phyloP scores from a whole-genome alignment of 2,797 vertebrate genomes.

The Bradypodion pumilum region DNA sequence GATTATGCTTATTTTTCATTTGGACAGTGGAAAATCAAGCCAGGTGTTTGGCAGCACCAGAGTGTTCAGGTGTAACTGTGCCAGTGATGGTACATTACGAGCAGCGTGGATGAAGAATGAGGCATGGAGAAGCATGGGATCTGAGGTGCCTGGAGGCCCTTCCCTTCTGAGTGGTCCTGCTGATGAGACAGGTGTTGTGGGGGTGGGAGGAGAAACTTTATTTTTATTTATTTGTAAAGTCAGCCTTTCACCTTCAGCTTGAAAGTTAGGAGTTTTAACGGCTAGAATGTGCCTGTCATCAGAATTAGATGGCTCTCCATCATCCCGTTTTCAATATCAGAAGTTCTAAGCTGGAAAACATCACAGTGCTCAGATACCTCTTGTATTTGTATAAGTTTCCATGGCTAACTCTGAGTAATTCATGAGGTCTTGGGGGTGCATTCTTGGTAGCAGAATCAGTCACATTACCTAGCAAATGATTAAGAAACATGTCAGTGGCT shows the following conservation, averaged over 20 bases:
- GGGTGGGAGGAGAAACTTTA: slow-evolving; percentile 71
- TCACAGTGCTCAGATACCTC: not conserved
- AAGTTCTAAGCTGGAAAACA: not conserved
- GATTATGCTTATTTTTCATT: slow-evolving; percentile 99
- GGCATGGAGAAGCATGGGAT: slow-evolving; percentile 95
- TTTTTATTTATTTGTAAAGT: slow-evolving; percentile 75
- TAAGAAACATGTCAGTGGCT: no score
- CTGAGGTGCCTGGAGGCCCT: slow-evolving; percentile 89
- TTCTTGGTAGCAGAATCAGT: no score
- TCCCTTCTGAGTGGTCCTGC: slow-evolving; percentile 88
- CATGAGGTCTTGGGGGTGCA: no score
- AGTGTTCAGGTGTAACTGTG: slow-evolving; percentile 99
- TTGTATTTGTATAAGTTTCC: not conserved
- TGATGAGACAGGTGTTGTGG: slow-evolving; percentile 82
- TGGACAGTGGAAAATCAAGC: slow-evolving; percentile 99
- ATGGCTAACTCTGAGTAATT: no score
- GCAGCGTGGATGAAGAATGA: slow-evolving; percentile 98
- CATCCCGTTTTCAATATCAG: not conserved
- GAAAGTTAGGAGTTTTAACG: slow-evolving; percentile 40
- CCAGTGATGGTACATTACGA: slow-evolving; percentile 97
- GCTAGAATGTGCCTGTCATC: not conserved
- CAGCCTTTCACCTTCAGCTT: slow-evolving; percentile 71
- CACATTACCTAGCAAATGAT: no score
- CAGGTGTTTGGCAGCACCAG: slow-evolving; percentile 99
- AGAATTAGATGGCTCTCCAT: not conserved